Percentiles rank a stretch among this genome's conserved stretches.
Evolutionary conservation across 1,140 invertebrate species (phyloP).

Genomic region (Potamilus streckersoni): DNA sequence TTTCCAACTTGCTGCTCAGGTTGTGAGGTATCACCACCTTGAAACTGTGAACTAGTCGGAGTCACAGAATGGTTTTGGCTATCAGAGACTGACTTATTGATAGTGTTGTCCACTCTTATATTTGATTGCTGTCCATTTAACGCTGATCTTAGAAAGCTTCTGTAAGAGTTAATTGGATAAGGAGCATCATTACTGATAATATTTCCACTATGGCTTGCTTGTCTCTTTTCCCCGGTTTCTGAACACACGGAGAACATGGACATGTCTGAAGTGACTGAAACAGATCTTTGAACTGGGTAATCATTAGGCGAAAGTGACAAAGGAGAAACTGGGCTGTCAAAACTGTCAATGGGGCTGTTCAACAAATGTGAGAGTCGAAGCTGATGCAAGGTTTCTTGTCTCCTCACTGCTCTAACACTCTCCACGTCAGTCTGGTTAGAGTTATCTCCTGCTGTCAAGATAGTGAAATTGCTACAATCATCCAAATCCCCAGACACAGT

Average conservation of each 20-base stretch:
- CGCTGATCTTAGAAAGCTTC: constrained; percentile 13
- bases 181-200: constrained; percentile 20
- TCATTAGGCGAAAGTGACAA: background rate
- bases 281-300: background rate
- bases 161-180: constrained; percentile 25
- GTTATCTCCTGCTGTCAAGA: constrained; percentile 6
- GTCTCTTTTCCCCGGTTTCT: constrained; percentile 7
- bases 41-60: too few relatives aligned
- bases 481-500: background rate
- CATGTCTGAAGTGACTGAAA: background rate
- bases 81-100: too few relatives aligned
- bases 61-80: too few relatives aligned
- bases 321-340: background rate
- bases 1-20: too few relatives aligned
- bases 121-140: background rate
- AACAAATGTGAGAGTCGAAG: constrained; percentile 26
- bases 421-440: constrained; percentile 8
- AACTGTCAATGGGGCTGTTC: constrained; percentile 6
- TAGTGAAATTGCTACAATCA: background rate
- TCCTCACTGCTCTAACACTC: constrained; percentile 17
- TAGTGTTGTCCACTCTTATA: too few relatives aligned
- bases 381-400: constrained; percentile 24
- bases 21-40: too few relatives aligned
- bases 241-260: constrained; percentile 1
- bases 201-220: background rate